Evolutionary conservation across 2,797 vertebrate species (phyloP).

Genomic region (Notoglanidium macrostoma): DNA sequence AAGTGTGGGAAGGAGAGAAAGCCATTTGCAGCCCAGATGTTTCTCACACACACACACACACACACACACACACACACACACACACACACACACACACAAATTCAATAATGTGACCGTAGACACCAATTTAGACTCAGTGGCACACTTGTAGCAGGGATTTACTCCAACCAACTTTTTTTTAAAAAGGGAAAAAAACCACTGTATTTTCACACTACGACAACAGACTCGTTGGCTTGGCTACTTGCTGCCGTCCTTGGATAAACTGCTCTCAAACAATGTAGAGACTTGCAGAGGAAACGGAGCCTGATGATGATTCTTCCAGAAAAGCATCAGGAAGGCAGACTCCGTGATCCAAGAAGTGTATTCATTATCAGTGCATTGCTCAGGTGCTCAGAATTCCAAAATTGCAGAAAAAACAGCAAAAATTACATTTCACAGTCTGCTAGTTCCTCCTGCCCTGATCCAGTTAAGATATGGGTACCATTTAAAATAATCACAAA

Average conservation of each 20-base stretch:
- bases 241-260: conserved; percentile 37
- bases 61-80: conserved; percentile 53
- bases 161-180: background rate
- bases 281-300: conserved; percentile 33
- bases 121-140: conserved; percentile 31
- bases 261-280: conserved; percentile 35
- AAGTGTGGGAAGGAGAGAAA: conserved; percentile 58
- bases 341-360: conserved; percentile 72
- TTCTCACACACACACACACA: conserved; percentile 46
- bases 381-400: conserved; percentile 70
- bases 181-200: background rate
- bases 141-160: background rate
- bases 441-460: conserved; percentile 69
- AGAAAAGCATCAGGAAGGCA: conserved; percentile 56
- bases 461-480: conserved; percentile 78
- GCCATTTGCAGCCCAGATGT: conserved; percentile 54
- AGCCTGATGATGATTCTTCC: conserved; percentile 49
- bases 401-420: conserved; percentile 60
- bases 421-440: conserved; percentile 73
- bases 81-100: conserved; percentile 47
- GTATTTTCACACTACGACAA: conserved; percentile 13
- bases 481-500: conserved; percentile 85
- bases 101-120: conserved; percentile 29
- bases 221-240: conserved; percentile 14
- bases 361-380: conserved; percentile 69